Percentiles rank a stretch among this genome's conserved stretches.
Evolutionary conservation across 1,140 invertebrate species (phyloP).

Genomic region (Drosophila lowei): DNA sequence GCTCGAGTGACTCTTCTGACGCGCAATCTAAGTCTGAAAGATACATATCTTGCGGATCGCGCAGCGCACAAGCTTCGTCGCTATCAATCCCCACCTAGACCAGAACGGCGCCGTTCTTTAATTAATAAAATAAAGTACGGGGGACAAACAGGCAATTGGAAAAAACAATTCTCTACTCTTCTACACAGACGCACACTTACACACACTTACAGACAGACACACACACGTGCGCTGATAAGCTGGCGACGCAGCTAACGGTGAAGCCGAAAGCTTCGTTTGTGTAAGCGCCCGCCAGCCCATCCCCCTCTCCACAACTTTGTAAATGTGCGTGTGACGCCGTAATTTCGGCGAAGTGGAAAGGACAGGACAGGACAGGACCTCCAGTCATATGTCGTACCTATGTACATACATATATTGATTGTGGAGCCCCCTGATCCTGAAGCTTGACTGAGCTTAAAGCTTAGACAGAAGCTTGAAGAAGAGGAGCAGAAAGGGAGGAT

Average conservation of each 20-base stretch:
- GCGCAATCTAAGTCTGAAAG: too few species aligned
- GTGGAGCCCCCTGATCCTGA: background rate
- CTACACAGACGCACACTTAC: conserved; percentile 15
- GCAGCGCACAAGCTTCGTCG: background rate
- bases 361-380: too few species aligned
- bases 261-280: conserved; percentile 2
- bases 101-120: conserved; percentile 36
- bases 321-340: too few species aligned
- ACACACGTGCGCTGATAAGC: conserved; percentile 49
- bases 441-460: background rate
- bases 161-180: conserved; percentile 13
- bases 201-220: background rate
- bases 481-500: too few species aligned
- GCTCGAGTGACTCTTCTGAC: too few species aligned
- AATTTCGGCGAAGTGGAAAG: too few species aligned
- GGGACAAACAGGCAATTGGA: conserved; percentile 21
- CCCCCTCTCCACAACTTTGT: too few species aligned
- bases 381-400: too few species aligned
- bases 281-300: background rate
- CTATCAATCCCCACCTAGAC: background rate
- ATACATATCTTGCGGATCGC: too few species aligned
- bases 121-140: conserved; percentile 58
- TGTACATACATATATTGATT: too few species aligned
- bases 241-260: conserved; percentile 56
- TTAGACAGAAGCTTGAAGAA: conserved; percentile 20